phyloP scores from a whole-genome alignment of 2,113 vertebrate genomes.

The Sander lucioperca region DNA sequence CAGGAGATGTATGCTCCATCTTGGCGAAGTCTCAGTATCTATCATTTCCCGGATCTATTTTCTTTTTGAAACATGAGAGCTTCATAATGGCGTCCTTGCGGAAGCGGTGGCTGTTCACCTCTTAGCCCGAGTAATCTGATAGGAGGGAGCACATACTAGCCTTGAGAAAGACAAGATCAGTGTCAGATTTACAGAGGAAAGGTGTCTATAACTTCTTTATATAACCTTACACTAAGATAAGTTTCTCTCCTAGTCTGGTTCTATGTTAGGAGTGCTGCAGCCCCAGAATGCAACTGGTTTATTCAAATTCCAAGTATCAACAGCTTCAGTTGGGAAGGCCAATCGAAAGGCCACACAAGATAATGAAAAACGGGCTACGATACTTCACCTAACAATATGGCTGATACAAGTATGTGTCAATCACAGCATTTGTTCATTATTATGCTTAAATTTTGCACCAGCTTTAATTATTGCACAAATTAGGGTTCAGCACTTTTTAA shows the following conservation, averaged over 20 bases:
- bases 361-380: constrained; percentile 6
- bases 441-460: constrained; percentile 41
- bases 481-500: constrained; percentile 57
- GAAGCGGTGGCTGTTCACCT: constrained; percentile 48
- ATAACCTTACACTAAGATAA: background rate
- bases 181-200: background rate
- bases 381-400: constrained; percentile 11
- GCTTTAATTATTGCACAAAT: constrained; percentile 47
- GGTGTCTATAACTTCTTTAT: background rate
- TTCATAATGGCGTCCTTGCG: constrained; percentile 20
- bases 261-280: background rate
- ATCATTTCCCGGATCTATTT: background rate
- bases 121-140: constrained; percentile 46
- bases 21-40: background rate
- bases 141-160: background rate
- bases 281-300: constrained; percentile 7
- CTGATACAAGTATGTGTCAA: constrained; percentile 48
- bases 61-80: constrained; percentile 53
- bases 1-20: background rate
- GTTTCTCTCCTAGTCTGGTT: background rate
- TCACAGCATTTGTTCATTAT: constrained; percentile 44
- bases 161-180: constrained; percentile 27
- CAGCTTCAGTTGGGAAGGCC: constrained; percentile 2
- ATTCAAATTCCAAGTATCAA: constrained; percentile 11
- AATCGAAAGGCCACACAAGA: constrained; percentile 27